These are phyloP conservation scores for Streptopelia turtur DNA, from an alignment of 2,797 vertebrate species.

Conservation along the genomic window DNA sequence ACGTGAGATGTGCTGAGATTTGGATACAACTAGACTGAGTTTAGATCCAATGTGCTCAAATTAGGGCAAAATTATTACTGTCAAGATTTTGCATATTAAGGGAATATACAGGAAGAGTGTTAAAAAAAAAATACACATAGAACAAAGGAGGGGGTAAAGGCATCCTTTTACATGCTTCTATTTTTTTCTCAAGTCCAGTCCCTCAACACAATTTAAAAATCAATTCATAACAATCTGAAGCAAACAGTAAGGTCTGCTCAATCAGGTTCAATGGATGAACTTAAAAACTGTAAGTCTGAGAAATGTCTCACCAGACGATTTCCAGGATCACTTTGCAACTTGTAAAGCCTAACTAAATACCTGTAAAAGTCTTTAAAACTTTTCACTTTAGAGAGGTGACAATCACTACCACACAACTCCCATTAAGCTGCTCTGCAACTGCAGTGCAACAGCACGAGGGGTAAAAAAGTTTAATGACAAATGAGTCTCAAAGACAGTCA, in stretches of 20 bases:
- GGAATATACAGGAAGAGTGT: not conserved
- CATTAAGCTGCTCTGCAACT: not conserved
- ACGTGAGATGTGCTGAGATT: not conserved
- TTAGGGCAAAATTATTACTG: not conserved
- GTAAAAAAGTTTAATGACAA: not conserved
- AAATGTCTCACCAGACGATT: not conserved
- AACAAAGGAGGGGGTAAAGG: not conserved
- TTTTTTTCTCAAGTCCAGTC: not conserved
- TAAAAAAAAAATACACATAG: not conserved
- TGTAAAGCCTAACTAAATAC: not conserved
- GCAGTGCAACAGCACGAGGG: not conserved
- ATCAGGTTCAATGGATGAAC: not conserved
- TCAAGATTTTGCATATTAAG: not conserved
- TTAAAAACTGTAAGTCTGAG: not conserved
- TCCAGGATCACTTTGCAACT: not conserved
- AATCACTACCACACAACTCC: not conserved
- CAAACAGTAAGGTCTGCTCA: not conserved
- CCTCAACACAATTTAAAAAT: not conserved
- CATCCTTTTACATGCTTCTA: not conserved
- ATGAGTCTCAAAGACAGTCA: not conserved
- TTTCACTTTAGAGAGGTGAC: not conserved
- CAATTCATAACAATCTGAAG: not conserved
- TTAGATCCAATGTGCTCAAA: not conserved
- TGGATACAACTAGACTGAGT: not conserved
- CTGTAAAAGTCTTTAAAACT: not conserved